A percentile compares a stretch with the other conserved stretches of the same genome.
Evolutionary conservation across 2,797 vertebrate species (phyloP).

Genomic region (Sebastes minor): DNA sequence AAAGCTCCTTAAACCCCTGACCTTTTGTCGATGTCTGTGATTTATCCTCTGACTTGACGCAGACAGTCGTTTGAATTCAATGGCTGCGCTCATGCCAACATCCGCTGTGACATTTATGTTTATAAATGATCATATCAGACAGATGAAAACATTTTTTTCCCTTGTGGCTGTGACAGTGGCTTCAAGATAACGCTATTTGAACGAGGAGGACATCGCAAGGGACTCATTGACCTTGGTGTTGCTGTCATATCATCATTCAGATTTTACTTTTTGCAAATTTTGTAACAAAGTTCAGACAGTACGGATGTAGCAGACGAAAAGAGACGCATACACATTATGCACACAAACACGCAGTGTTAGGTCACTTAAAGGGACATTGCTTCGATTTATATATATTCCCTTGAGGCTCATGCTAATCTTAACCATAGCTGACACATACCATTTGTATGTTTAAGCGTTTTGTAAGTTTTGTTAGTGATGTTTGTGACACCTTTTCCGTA

Average conservation of each 20-base stretch:
- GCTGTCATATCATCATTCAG: neutral
- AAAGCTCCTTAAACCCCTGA: slow-evolving; percentile 31
- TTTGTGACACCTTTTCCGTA: no score
- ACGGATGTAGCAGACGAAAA: neutral
- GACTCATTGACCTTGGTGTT: slow-evolving; percentile 30
- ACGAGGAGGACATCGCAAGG: neutral
- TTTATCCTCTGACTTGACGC: slow-evolving; percentile 44
- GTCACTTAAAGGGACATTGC: neutral
- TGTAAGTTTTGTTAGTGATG: no score
- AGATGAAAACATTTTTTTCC: slow-evolving; percentile 31
- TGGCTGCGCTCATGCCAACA: slow-evolving; percentile 16
- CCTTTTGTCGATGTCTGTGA: slow-evolving; percentile 51
- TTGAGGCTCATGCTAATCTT: neutral
- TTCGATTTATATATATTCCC: neutral
- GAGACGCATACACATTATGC: neutral
- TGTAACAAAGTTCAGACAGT: neutral
- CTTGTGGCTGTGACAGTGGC: slow-evolving; percentile 8
- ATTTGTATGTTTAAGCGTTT: no score
- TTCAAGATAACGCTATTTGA: slow-evolving; percentile 28
- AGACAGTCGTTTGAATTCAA: slow-evolving; percentile 34
- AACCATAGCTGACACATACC: neutral
- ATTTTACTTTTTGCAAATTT: neutral
- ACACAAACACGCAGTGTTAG: neutral
- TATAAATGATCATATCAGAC: slow-evolving; percentile 36
- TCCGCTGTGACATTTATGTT: slow-evolving; percentile 44